Conservation (phyloP, 1,140 invertebrate genomes). For the Bombus pascuorum region DNA sequence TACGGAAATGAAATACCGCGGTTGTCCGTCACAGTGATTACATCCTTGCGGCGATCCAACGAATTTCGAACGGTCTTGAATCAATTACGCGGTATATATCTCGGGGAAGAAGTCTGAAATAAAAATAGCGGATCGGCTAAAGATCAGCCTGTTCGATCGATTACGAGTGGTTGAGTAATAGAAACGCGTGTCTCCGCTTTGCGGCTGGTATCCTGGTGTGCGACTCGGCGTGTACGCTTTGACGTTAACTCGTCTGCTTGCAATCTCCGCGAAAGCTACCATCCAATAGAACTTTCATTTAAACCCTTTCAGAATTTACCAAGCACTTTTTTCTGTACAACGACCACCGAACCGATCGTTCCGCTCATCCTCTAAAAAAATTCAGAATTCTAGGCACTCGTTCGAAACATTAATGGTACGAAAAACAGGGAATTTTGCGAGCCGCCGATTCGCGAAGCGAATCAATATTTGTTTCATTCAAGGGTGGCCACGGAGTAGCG, state of each 20-base stretch:
- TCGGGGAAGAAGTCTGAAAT: neutral
- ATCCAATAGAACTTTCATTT: neutral
- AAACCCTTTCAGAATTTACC: neutral
- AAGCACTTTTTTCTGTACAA: neutral
- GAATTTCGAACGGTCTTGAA: neutral
- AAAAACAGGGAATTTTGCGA: slow-evolving; percentile 11
- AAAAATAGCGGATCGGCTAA: neutral
- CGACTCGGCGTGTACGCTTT: slow-evolving; percentile 50
- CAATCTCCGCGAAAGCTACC: neutral
- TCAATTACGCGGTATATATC: too few species aligned
- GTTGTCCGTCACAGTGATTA: neutral
- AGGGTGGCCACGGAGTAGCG: neutral
- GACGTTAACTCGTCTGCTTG: slow-evolving; percentile 30
- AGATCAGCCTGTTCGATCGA: slow-evolving; percentile 13
- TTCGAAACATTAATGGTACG: neutral
- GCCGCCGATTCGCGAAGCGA: slow-evolving; percentile 15
- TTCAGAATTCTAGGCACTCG: neutral
- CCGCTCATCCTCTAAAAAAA: neutral
- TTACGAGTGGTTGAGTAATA: slow-evolving; percentile 44
- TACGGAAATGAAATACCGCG: neutral
- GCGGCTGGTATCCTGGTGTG: slow-evolving; percentile 70
- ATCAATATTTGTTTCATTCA: slow-evolving; percentile 40
- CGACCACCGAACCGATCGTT: neutral
- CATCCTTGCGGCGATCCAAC: neutral
- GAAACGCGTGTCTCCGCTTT: slow-evolving; percentile 44